Conservation (phyloP, 2,113 vertebrate species). For the Melanocharis versteri region DNA sequence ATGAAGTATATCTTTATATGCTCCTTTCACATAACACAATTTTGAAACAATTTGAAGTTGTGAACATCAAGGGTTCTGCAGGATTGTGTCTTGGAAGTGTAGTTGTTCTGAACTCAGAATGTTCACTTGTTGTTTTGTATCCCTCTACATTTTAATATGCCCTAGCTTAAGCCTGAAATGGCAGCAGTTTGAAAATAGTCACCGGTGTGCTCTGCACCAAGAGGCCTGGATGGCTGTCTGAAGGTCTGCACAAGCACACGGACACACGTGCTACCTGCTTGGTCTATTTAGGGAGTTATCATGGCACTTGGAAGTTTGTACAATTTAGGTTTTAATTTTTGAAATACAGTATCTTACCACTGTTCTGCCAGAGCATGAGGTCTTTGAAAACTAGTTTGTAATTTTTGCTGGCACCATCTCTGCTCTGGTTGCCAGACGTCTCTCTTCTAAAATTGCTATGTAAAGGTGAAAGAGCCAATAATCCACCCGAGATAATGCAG, state of each 20-base stretch:
- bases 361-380: not conserved
- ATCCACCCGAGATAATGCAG: not conserved
- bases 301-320: not conserved
- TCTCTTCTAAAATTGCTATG: not conserved
- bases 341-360: not conserved
- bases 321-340: not conserved
- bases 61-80: not conserved
- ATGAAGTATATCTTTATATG: not conserved
- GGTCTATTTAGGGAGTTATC: not conserved
- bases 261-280: not conserved
- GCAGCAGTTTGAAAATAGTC: not conserved
- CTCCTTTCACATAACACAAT: not conserved
- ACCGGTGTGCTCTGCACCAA: not conserved
- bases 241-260: not conserved
- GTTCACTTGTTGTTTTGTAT: not conserved
- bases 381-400: not conserved
- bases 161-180: not conserved
- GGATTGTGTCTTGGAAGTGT: not conserved
- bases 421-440: not conserved
- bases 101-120: not conserved
- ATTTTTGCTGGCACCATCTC: not conserved
- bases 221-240: not conserved
- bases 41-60: not conserved
- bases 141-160: not conserved
- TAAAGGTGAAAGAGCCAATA: not conserved